Base-by-base conservation (phyloP, 2,888 invertebrate species). In the Megaustenia siamemsis region DNA sequence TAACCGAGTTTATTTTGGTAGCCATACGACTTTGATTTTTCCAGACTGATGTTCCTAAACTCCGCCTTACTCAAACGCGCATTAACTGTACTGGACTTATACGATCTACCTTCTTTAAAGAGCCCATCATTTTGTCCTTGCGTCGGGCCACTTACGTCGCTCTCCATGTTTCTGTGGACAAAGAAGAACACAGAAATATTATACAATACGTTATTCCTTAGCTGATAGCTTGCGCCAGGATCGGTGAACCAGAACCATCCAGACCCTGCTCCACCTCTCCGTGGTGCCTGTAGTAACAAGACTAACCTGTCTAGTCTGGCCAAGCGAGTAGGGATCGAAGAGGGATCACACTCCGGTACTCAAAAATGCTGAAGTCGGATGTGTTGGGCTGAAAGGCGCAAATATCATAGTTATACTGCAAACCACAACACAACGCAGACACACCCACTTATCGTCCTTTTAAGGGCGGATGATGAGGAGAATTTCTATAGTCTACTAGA, bases 1-100 rank as follows among this genome's bases (percentile, higher is more conserved):
- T 79, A 32, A 18, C 66, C 79, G 12, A 79, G 79, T 3, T 28
- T 40, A 45, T n/a, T 40, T 45, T 79, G 79, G 66, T 28, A 66
- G 1, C 79, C 79, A 32, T 79, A 66, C 5, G 77, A 38, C 38
- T 77, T 77, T 5, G 77, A 24, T 1, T 15, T n/a, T 35, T 60
- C 60, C 38, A 77, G 49, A 8, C 21, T 15, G 15, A 35, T 66
- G 5, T 10, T 38, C 4, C 35, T 10, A 38, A 66, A 66, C 12
- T 35, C 66, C 5, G 35, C 38, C 66, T 18, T 38, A 15, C 66
- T 63, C 56, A 24, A 24, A n/a, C n/a, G n/a, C n/a, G n/a, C 56
- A 56, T 56, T 5, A 21, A n/a, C n/a, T 56, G 56, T 5, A n/a
- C 12, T 21, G 18, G 5, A 21, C 8, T 10, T 56, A 6, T 15